Evolutionary conservation across 2,113 vertebrate species (phyloP).

Genomic region (Prionailurus bengalensis): DNA sequence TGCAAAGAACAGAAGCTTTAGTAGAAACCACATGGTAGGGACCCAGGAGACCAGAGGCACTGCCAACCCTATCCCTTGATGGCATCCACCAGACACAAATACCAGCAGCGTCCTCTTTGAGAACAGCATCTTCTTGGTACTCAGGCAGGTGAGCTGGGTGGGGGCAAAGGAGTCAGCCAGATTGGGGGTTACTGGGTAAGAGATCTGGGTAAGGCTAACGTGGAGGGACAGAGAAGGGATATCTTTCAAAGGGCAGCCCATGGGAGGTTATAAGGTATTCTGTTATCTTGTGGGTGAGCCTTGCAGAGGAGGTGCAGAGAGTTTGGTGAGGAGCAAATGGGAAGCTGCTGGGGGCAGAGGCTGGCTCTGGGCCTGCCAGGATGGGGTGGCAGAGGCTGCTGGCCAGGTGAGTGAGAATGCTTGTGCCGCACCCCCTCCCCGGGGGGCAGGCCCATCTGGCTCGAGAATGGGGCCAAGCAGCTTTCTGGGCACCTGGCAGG

Average conservation of each 20-base stretch:
- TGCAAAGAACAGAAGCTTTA: background rate
- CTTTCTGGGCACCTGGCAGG: background rate
- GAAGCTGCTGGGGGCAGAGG: background rate
- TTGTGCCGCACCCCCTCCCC: background rate
- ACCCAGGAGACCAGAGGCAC: background rate
- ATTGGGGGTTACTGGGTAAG: background rate
- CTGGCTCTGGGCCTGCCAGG: background rate
- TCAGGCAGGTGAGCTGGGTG: background rate
- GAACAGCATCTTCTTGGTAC: background rate
- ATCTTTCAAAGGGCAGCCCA: background rate
- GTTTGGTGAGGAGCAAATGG: background rate
- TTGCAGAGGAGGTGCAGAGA: background rate
- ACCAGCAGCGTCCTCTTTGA: background rate
- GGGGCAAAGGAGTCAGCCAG: background rate
- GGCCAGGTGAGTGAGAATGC: background rate
- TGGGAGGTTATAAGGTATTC: background rate
- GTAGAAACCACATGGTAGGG: background rate
- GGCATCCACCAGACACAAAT: background rate
- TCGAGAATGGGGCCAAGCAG: background rate
- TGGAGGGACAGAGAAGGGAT: background rate
- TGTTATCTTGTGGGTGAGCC: background rate
- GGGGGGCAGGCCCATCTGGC: background rate
- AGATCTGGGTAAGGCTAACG: background rate
- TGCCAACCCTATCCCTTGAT: background rate
- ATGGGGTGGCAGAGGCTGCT: background rate